phyloP scores from a whole-genome alignment of 2,797 vertebrate species.

The Hoplostethus atlanticus region DNA sequence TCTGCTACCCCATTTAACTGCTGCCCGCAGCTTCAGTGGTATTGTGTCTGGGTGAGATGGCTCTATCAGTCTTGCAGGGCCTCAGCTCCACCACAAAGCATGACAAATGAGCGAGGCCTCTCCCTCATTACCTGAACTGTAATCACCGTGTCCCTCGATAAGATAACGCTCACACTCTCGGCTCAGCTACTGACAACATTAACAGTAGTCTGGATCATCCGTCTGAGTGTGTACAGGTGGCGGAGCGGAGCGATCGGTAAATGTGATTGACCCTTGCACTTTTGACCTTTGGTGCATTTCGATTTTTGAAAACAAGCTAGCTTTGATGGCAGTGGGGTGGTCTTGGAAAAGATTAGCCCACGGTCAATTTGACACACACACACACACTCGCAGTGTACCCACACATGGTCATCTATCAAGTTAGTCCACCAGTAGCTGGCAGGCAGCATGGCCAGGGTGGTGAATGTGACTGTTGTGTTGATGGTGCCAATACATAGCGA shows the following conservation, averaged over 20 bases:
- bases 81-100: constrained; percentile 58
- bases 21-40: constrained; percentile 46
- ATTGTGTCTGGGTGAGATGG: constrained; percentile 36
- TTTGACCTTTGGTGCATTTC: constrained; percentile 40
- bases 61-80: constrained; percentile 62
- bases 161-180: constrained; percentile 61
- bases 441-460: constrained; percentile 12
- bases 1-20: constrained; percentile 52
- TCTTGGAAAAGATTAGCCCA: background rate
- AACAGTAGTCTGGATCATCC: constrained; percentile 40
- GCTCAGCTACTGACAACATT: constrained; percentile 65
- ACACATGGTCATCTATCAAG: constrained; percentile 1
- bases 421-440: constrained; percentile 20
- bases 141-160: constrained; percentile 72
- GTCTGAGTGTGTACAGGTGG: constrained; percentile 35
- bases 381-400: constrained; percentile 1
- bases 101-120: constrained; percentile 67
- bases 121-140: constrained; percentile 75
- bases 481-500: constrained; percentile 37
- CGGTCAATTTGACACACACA: background rate
- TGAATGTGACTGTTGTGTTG: constrained; percentile 53
- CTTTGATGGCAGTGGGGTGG: background rate
- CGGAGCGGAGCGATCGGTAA: constrained; percentile 37
- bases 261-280: constrained; percentile 43
- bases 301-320: constrained; percentile 1